Evolutionary conservation across 2,888 invertebrate genomes (phyloP).

Genomic region (Cancer borealis): DNA sequence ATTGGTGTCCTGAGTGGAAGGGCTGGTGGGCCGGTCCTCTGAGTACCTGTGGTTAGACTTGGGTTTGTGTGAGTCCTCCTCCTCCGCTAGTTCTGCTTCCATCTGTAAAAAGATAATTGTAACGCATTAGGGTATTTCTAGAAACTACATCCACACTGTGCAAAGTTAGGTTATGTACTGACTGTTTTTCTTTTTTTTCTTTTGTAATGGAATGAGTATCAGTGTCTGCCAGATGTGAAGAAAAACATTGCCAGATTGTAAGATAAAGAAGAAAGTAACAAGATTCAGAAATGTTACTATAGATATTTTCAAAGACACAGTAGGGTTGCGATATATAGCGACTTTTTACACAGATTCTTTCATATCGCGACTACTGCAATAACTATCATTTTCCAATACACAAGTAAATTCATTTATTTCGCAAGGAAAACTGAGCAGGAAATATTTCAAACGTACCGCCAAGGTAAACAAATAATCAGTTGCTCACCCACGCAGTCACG

Average conservation of each 20-base stretch:
- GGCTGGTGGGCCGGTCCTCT: constrained; percentile 16
- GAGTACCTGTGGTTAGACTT: constrained; percentile 8
- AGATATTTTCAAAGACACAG: constrained; percentile 4
- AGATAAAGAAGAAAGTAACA: not conserved
- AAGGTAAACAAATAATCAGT: constrained; percentile 14
- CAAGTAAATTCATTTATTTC: not conserved
- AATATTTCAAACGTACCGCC: constrained; percentile 27
- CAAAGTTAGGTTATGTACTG: not conserved
- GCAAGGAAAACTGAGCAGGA: not conserved
- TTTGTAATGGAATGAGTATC: constrained; percentile 16
- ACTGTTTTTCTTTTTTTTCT: not conserved
- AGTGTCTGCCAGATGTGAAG: not conserved
- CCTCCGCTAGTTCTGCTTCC: constrained; percentile 70
- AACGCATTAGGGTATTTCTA: not conserved
- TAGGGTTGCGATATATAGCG: not conserved
- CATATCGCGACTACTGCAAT: constrained; percentile 1
- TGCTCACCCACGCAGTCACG: constrained; percentile 27
- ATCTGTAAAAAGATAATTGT: constrained; percentile 53
- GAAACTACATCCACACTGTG: not conserved
- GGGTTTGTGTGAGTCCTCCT: constrained; percentile 27
- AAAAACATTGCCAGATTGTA: not conserved
- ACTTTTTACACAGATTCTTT: not conserved
- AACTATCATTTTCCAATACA: constrained; percentile 18
- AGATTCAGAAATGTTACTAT: not conserved
- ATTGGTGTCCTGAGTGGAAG: not conserved